Evolutionary conservation across 2,797 vertebrate genomes (phyloP).

Genomic region (Heliangelus exortis): DNA sequence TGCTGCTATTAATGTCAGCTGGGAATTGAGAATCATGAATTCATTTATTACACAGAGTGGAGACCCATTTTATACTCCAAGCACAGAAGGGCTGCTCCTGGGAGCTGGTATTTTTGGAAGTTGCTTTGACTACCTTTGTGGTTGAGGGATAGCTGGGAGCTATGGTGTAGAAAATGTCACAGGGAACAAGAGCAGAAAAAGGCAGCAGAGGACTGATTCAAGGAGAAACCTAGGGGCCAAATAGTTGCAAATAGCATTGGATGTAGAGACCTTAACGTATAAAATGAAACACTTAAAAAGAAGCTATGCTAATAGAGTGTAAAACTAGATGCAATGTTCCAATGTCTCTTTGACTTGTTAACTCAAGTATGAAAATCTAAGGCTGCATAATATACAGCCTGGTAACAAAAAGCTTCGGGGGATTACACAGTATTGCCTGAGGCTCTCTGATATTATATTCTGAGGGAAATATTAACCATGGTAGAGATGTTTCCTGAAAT

Average conservation of each 20-base stretch:
- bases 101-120: constrained; percentile 85
- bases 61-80: constrained; percentile 78
- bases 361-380: constrained; percentile 72
- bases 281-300: constrained; percentile 62
- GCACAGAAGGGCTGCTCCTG: constrained; percentile 77
- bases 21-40: constrained; percentile 84
- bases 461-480: constrained; percentile 65
- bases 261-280: constrained; percentile 56
- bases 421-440: constrained; percentile 66
- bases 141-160: constrained; percentile 83
- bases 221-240: constrained; percentile 79
- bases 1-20: constrained; percentile 80
- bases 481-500: constrained; percentile 62
- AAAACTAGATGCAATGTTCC: constrained; percentile 38
- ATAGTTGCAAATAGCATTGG: constrained; percentile 66
- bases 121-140: constrained; percentile 81
- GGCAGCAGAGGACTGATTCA: constrained; percentile 75
- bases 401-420: constrained; percentile 69
- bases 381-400: constrained; percentile 49
- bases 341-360: constrained; percentile 73
- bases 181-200: constrained; percentile 71
- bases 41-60: constrained; percentile 80
- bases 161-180: constrained; percentile 79
- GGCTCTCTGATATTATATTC: constrained; percentile 61
- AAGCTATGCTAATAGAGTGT: constrained; percentile 63